Percentiles rank a stretch among this genome's conserved stretches.
Conservation (phyloP, 2,888 invertebrate species). For the Bellardia pandia region DNA sequence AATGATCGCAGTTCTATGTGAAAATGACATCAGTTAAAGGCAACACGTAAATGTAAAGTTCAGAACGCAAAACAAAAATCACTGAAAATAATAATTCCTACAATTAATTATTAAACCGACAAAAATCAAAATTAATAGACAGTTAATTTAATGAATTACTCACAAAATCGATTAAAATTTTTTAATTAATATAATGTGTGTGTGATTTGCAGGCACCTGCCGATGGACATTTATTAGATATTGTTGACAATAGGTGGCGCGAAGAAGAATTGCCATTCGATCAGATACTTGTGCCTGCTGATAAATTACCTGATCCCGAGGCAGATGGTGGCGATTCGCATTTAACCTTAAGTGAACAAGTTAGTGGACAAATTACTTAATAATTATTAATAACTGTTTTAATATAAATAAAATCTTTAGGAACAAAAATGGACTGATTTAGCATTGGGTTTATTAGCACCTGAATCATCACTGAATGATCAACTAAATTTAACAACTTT, state of each 20-base stretch:
- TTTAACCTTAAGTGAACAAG: conserved; percentile 94
- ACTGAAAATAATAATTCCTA: conserved; percentile 8
- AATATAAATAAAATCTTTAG: conserved; percentile 77
- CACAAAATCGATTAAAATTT: not conserved
- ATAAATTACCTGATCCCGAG: conserved; percentile 96
- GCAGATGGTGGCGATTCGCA: conserved; percentile 96
- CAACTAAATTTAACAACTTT: conserved; percentile 82
- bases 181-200: not conserved
- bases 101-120: conserved; percentile 27
- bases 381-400: not conserved
- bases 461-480: conserved; percentile 82
- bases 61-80: conserved; percentile 33
- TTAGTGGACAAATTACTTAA: conserved; percentile 81
- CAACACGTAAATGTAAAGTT: not conserved
- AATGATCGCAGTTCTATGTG: conserved; percentile 37
- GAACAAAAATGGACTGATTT: conserved; percentile 89
- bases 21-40: conserved; percentile 52
- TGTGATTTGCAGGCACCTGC: conserved; percentile 79
- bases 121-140: conserved; percentile 19
- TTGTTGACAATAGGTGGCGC: conserved; percentile 92
- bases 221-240: conserved; percentile 83
- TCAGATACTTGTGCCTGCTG: conserved; percentile 92
- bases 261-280: conserved; percentile 92
- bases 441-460: conserved; percentile 85
- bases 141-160: conserved; percentile 13